These are phyloP conservation scores for Campoletis raptor DNA, from an alignment of 2,888 invertebrate species.

Conservation along the genomic window DNA sequence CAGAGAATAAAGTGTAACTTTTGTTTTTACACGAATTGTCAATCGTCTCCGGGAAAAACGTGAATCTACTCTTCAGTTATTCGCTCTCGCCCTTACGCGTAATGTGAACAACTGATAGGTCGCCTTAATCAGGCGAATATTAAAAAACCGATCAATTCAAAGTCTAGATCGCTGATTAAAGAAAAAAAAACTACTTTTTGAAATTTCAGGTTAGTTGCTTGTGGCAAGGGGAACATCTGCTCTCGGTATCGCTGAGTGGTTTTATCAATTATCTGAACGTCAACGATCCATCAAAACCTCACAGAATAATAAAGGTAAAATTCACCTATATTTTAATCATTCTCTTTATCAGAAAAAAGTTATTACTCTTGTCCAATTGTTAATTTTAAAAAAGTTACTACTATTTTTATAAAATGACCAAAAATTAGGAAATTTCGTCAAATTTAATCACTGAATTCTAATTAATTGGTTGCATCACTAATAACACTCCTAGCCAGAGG, in stretches of 20 bases:
- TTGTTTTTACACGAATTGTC: neutral
- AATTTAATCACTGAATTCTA: too few species aligned
- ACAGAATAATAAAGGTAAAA: constrained; percentile 90
- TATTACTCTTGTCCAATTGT: neutral
- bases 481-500: too few species aligned
- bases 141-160: neutral
- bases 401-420: too few species aligned
- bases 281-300: constrained; percentile 92
- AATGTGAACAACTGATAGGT: neutral
- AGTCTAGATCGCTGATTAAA: neutral
- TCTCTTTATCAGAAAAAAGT: neutral
- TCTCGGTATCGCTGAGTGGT: constrained; percentile 97
- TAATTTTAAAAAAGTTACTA: too few species aligned
- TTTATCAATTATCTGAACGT: constrained; percentile 97
- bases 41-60: too few species aligned
- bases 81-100: neutral
- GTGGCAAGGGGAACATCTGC: constrained; percentile 96
- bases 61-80: neutral
- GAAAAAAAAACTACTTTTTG: too few species aligned
- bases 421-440: too few species aligned
- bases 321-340: neutral
- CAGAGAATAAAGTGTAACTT: neutral
- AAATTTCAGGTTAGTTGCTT: constrained; percentile 93
- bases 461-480: too few species aligned
- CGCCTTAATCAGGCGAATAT: neutral